Percentiles rank a stretch among this genome's conserved stretches.
These are phyloP conservation scores for Amiota minor DNA, from an alignment of 2,888 invertebrate species.

Conservation along the genomic window DNA sequence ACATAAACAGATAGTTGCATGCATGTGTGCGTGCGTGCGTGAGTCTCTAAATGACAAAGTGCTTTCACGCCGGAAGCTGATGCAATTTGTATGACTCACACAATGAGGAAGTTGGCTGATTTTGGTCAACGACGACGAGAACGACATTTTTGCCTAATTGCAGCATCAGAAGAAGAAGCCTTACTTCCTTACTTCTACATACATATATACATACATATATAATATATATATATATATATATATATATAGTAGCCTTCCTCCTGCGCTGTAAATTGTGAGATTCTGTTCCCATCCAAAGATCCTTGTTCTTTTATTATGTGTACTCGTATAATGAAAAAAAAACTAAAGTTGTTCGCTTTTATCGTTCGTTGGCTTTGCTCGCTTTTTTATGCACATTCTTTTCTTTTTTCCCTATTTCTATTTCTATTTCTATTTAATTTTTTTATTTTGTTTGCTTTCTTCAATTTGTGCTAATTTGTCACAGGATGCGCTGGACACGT, in stretches of 20 bases:
- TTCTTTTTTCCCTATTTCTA: not conserved
- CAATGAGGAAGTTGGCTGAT: not conserved
- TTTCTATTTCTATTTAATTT: not conserved
- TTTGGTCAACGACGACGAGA: not conserved
- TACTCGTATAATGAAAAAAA: too few species aligned
- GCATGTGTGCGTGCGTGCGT: not conserved
- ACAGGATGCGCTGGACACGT: slow-evolving; percentile 48
- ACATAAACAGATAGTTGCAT: too few species aligned
- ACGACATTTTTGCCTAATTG: slow-evolving; percentile 50
- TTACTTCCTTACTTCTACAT: too few species aligned
- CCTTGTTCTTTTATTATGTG: not conserved
- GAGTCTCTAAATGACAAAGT: slow-evolving; percentile 54
- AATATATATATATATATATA: too few species aligned
- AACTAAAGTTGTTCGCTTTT: not conserved
- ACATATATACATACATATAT: too few species aligned
- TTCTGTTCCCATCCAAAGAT: too few species aligned
- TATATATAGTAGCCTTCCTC: too few species aligned
- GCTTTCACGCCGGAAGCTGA: slow-evolving; percentile 64
- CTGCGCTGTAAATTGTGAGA: too few species aligned
- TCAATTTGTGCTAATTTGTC: slow-evolving; percentile 55
- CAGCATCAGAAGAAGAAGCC: not conserved
- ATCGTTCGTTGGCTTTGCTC: not conserved
- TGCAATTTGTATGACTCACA: slow-evolving; percentile 57
- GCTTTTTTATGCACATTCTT: not conserved
- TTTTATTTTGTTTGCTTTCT: not conserved